Evolutionary conservation across 2,113 vertebrate genomes (phyloP), one percentile per base, ranked within the genome.

Genomic region (Spea bombifrons): DNA sequence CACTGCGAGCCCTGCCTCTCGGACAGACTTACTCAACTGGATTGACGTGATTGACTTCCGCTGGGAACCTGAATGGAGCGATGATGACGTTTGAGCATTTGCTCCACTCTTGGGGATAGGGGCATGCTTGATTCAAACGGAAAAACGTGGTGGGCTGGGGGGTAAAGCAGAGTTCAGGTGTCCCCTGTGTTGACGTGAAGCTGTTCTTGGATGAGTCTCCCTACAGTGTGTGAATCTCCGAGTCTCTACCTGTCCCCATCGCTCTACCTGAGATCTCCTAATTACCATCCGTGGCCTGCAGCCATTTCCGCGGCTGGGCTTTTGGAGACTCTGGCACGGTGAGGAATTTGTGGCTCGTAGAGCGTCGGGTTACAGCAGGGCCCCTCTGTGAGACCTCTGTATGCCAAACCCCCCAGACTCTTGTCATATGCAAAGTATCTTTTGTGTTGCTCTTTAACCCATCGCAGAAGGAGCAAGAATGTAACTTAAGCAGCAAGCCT

Each of bases 121-220:
- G 30, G 30, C 30, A 30, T 30, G 30, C 30, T 30, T 30, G 30
- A 30, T 30, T 30, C 30, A 30, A 30, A 30, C 30, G 30, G 30
- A 30, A 30, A 2, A 30, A 30, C 30, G 1, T 30, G 30, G 50
- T 52, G 6, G 9, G 50, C 50, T 52, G 6, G 6, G 6, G 44
- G 43, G 64, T 75, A 55, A 75, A 16, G 16, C 50, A 75, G 61
- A 66, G 64, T 68, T 67, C 64, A 67, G 64, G 74, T 55, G 52
- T 64, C 13, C 8, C 50, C 50, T 52, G 50, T 52, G 9, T 10
- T 10, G 6, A 7, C 1, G 9, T 52, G 2, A 7, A 52, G 9
- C 9, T 52, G 6, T 52, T 52, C 9, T 7, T 52, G 50, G 61
- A 48, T 66, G 49, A 49, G 8, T 55, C 72, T 63, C 72, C 6